These are phyloP conservation scores for Micropterix aruncella DNA, from an alignment of 2,888 invertebrate genomes.

Conservation along the genomic window DNA sequence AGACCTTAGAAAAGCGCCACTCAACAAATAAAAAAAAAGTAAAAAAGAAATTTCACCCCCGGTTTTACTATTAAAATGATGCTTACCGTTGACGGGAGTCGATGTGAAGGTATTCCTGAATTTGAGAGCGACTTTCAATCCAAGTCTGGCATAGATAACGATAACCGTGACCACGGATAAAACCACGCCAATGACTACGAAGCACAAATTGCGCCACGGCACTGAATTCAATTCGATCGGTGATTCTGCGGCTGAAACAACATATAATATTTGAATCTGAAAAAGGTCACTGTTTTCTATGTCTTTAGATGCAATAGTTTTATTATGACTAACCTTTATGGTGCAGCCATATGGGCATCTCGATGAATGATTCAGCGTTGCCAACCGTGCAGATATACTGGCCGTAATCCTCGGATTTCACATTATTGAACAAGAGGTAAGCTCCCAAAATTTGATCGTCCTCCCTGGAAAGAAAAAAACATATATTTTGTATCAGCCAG, in stretches of 20 bases:
- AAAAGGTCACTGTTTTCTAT: background rate
- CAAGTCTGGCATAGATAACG: conserved; percentile 38
- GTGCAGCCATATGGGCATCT: conserved; percentile 34
- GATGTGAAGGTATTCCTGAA: conserved; percentile 33
- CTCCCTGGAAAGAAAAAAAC: conserved; percentile 36
- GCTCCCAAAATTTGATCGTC: conserved; percentile 57
- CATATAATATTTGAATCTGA: conserved; percentile 4
- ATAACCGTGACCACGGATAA: conserved; percentile 31
- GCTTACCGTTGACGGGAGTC: conserved; percentile 26
- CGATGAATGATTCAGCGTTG: conserved; percentile 41
- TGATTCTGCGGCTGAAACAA: conserved; percentile 20
- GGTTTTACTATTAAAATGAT: too few relatives aligned
- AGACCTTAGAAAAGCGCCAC: too few relatives aligned
- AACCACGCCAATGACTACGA: conserved; percentile 34
- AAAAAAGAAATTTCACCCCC: too few relatives aligned
- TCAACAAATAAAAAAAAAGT: too few relatives aligned
- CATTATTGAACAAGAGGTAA: conserved; percentile 45
- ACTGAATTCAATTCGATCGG: conserved; percentile 22
- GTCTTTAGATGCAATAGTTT: background rate
- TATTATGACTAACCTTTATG: conserved; percentile 33
- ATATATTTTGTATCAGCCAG: conserved; percentile 6
- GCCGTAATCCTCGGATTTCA: conserved; percentile 51
- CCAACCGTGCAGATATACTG: conserved; percentile 56
- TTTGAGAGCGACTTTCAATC: conserved; percentile 26
- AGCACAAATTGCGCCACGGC: conserved; percentile 41